Evolutionary conservation across 2,113 vertebrate species (phyloP).

Genomic region (Oncorhynchus masou): DNA sequence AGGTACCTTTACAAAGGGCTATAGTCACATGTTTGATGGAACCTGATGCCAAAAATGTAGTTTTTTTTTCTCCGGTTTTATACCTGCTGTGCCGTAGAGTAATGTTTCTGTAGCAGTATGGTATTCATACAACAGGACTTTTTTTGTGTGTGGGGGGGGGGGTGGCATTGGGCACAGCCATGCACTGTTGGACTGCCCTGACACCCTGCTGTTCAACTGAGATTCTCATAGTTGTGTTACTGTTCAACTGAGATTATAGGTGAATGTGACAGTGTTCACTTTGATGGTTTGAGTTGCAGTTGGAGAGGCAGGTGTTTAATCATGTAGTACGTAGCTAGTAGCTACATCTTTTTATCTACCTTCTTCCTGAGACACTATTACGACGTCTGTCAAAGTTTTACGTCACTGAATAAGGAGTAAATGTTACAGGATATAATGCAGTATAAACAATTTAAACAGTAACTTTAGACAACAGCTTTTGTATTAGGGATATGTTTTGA

Average conservation of each 20-base stretch:
- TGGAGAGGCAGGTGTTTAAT: neutral
- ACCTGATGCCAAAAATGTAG: conserved; percentile 1
- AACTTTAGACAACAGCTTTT: neutral
- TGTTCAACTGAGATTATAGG: too few relatives aligned
- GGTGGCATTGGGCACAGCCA: neutral
- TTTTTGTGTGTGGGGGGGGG: too few relatives aligned
- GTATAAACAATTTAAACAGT: neutral
- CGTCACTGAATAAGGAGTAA: neutral
- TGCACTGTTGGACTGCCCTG: neutral
- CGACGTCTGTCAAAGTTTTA: neutral
- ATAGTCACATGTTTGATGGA: neutral
- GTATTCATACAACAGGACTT: neutral
- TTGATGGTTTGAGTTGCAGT: neutral
- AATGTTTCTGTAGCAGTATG: neutral
- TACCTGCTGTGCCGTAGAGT: neutral
- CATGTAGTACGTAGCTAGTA: too few relatives aligned
- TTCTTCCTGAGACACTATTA: neutral
- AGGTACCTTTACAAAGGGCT: neutral
- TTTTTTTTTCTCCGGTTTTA: neutral
- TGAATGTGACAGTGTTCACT: neutral
- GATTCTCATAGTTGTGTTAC: too few relatives aligned
- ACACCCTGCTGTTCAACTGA: neutral
- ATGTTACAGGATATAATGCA: neutral
- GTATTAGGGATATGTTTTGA: neutral
- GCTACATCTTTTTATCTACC: neutral